These are phyloP conservation scores for Xanthia icteritia DNA, from an alignment of 2,888 invertebrate species.

Conservation along the genomic window DNA sequence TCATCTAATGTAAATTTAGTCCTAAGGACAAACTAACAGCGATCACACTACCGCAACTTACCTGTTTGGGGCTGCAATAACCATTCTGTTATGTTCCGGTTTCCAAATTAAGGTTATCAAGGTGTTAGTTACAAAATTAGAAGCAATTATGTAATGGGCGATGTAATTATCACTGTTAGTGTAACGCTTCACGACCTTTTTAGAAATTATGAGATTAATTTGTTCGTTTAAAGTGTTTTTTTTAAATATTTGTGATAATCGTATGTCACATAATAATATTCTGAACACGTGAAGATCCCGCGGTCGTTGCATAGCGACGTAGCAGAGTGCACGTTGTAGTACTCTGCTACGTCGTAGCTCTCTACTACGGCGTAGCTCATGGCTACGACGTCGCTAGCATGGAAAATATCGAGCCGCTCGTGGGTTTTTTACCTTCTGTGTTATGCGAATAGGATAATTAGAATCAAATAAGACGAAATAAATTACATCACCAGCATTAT, in stretches of 20 bases:
- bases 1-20: neutral
- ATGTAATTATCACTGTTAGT: conserved; percentile 3
- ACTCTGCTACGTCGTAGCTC: conserved; percentile 10
- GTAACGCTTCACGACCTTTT: neutral
- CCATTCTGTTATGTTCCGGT: conserved; percentile 8
- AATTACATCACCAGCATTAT: no score
- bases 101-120: conserved; percentile 25
- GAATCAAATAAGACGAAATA: neutral
- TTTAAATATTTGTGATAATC: neutral
- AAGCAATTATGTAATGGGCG: conserved; percentile 27
- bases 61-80: conserved; percentile 34
- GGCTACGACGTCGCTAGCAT: neutral
- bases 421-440: neutral
- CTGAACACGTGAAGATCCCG: no score
- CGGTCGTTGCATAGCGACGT: no score
- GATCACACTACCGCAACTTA: conserved; percentile 10
- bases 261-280: no score
- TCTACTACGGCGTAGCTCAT: neutral
- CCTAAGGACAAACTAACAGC: conserved; percentile 11
- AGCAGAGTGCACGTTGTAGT: no score
- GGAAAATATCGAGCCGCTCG: no score
- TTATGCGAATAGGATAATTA: neutral
- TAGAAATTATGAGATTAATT: neutral
- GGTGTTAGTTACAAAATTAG: conserved; percentile 27
- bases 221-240: neutral